Evolutionary conservation across 2,113 vertebrate genomes (phyloP).

Genomic region (Eptesicus fuscus): DNA sequence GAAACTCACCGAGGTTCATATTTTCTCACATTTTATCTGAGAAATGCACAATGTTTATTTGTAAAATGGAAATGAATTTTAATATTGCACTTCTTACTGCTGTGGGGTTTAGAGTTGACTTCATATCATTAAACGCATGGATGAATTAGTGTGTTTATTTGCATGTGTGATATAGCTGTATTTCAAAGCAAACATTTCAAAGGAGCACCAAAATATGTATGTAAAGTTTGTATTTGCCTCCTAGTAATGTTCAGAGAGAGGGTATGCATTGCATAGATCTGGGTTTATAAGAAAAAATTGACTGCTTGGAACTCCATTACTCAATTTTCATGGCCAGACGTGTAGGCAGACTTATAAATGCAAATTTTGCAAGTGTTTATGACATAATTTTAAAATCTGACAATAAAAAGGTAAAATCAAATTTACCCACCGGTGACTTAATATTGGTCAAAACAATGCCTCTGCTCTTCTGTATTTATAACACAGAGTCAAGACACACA

Average conservation of each 20-base stretch:
- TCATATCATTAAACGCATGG: conserved; percentile 75
- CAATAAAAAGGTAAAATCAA: conserved; percentile 48
- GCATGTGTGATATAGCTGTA: conserved; percentile 74
- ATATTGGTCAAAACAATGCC: neutral
- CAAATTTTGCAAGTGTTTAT: conserved; percentile 61
- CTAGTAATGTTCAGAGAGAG: conserved; percentile 68
- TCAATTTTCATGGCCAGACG: conserved; percentile 71
- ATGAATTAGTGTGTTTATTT: conserved; percentile 77
- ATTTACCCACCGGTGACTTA: conserved; percentile 63
- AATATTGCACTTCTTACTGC: conserved; percentile 63
- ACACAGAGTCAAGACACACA: neutral
- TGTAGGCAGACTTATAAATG: conserved; percentile 61
- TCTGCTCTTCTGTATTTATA: neutral
- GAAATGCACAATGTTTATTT: conserved; percentile 73
- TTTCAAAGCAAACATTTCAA: conserved; percentile 80
- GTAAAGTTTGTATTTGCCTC: conserved; percentile 76
- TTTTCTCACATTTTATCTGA: conserved; percentile 70
- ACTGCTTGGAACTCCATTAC: conserved; percentile 68
- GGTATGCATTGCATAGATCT: conserved; percentile 41
- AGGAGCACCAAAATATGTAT: conserved; percentile 74
- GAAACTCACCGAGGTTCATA: conserved; percentile 56
- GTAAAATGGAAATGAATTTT: conserved; percentile 72
- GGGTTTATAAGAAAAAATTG: conserved; percentile 69
- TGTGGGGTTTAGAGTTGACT: conserved; percentile 72
- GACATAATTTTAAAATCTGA: conserved; percentile 58